Evolutionary conservation across 2,113 vertebrate species (phyloP).

Genomic region (Rhizomys pruinosus): DNA sequence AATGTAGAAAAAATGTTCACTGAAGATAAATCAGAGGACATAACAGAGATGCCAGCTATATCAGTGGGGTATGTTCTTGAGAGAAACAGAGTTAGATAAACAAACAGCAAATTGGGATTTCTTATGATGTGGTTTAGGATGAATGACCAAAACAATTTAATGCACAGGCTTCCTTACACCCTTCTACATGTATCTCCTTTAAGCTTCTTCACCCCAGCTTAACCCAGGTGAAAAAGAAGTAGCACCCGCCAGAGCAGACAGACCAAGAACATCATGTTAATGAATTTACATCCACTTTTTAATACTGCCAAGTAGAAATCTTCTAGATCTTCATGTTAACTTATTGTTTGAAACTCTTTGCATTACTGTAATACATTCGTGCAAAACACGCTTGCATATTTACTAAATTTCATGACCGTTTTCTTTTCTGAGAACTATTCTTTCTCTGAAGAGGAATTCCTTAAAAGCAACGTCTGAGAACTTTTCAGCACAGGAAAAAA

Average conservation of each 20-base stretch:
- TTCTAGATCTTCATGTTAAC: not conserved
- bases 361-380: not conserved
- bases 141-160: not conserved
- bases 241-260: not conserved
- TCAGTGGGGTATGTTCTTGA: not conserved
- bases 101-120: not conserved
- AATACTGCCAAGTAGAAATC: not conserved
- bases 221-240: not conserved
- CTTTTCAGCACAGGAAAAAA: not conserved
- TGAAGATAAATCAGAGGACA: not conserved
- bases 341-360: not conserved
- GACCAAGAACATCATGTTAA: not conserved
- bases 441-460: not conserved
- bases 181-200: not conserved
- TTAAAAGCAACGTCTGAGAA: not conserved
- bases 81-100: not conserved
- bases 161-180: not conserved
- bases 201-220: not conserved
- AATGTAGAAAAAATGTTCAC: not conserved
- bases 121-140: not conserved
- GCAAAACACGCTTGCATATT: not conserved
- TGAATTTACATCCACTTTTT: not conserved
- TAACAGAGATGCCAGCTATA: not conserved
- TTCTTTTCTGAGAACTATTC: slow-evolving; percentile 10
- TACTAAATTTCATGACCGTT: not conserved